Percentiles rank a stretch among this genome's conserved stretches.
Conservation (phyloP, 2,888 invertebrate genomes). For the Sinhomidia bicolor region DNA sequence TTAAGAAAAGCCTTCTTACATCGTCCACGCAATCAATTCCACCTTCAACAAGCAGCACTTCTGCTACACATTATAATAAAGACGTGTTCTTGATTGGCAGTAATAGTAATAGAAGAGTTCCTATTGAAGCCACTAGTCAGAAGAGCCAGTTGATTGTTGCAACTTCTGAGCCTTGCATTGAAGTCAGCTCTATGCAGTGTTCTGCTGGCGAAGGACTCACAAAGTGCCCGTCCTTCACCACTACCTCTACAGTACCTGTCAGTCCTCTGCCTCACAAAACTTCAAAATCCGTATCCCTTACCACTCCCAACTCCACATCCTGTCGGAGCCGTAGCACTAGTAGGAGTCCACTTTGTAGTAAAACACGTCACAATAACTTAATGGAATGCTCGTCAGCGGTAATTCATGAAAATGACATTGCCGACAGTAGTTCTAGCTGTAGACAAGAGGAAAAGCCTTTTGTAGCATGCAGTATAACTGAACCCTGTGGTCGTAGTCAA, state of each 20-base stretch:
- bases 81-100: slow-evolving; percentile 36
- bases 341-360: slow-evolving; percentile 60
- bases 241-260: slow-evolving; percentile 45
- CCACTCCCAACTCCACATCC: slow-evolving; percentile 45
- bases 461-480: neutral
- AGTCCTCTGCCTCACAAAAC: slow-evolving; percentile 37
- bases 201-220: slow-evolving; percentile 51
- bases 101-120: slow-evolving; percentile 37
- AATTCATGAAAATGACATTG: slow-evolving; percentile 56
- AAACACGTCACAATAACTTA: slow-evolving; percentile 47
- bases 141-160: slow-evolving; percentile 57
- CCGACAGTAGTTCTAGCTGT: neutral
- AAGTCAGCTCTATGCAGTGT: slow-evolving; percentile 51
- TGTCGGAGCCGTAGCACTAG: slow-evolving; percentile 69
- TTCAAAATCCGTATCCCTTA: slow-evolving; percentile 53
- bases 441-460: neutral
- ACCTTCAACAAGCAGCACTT: slow-evolving; percentile 43
- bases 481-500: slow-evolving; percentile 46
- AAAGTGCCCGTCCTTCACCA: slow-evolving; percentile 52
- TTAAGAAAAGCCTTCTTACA: slow-evolving; percentile 52
- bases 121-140: slow-evolving; percentile 43
- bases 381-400: slow-evolving; percentile 37
- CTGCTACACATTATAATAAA: slow-evolving; percentile 21
- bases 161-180: slow-evolving; percentile 67
- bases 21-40: slow-evolving; percentile 71